Percentiles rank a stretch among this genome's conserved stretches.
These are phyloP conservation scores for Diarsia brunnea DNA, from an alignment of 2,888 invertebrate genomes.

Conservation along the genomic window DNA sequence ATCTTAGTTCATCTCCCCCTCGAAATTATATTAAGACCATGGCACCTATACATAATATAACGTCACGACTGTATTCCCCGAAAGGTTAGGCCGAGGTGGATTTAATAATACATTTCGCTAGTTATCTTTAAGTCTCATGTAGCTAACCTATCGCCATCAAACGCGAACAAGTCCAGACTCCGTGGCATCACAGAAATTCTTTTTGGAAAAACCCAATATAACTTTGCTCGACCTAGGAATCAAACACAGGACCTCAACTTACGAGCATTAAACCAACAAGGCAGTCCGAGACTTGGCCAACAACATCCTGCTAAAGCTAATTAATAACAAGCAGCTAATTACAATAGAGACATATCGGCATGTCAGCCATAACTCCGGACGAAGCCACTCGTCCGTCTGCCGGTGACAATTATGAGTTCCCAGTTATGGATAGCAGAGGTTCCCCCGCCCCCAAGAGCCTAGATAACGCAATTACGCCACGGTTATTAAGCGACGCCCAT, in stretches of 20 bases:
- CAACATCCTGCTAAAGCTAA: background rate
- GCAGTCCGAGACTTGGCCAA: background rate
- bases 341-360: conserved; percentile 62
- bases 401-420: conserved; percentile 86
- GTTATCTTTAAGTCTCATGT: no score
- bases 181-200: no score
- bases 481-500: conserved; percentile 87
- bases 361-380: conserved; percentile 66
- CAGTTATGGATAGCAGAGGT: conserved; percentile 85
- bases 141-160: no score
- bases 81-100: no score
- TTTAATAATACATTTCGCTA: no score
- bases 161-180: no score
- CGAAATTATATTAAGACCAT: background rate
- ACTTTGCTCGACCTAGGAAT: no score
- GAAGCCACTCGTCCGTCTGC: conserved; percentile 68
- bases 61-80: no score
- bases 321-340: conserved; percentile 38
- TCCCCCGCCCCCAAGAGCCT: conserved; percentile 79
- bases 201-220: no score
- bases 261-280: no score
- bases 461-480: conserved; percentile 88
- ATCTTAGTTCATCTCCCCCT: background rate
- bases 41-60: background rate
- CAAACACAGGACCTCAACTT: no score